phyloP scores from a whole-genome alignment of 2,113 vertebrate genomes.

The Corythoichthys haematopterus region DNA sequence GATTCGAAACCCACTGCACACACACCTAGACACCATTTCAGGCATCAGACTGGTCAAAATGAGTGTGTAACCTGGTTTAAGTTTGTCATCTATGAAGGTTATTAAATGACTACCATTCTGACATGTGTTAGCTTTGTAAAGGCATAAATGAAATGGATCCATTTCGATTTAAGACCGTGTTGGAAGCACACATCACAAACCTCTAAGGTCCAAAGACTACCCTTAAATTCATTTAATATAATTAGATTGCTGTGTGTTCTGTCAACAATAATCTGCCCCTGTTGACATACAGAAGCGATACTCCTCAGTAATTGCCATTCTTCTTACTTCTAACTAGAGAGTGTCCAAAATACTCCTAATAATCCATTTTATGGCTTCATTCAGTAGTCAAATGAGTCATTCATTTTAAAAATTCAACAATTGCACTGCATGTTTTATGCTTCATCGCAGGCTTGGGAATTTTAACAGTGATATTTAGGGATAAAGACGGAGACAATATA shows the following conservation, averaged over 20 bases:
- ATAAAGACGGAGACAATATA: neutral
- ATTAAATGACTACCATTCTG: too few species aligned
- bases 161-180: neutral
- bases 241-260: neutral
- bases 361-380: neutral
- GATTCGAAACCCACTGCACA: too few species aligned
- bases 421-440: neutral
- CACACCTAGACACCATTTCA: too few species aligned
- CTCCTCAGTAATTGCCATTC: neutral
- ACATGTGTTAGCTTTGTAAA: neutral
- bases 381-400: neutral
- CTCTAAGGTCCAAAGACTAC: neutral
- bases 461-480: neutral
- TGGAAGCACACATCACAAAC: neutral
- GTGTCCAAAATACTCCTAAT: neutral
- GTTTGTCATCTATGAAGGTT: too few species aligned
- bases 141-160: too few species aligned
- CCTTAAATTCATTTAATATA: neutral
- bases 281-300: neutral
- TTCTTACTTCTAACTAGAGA: neutral
- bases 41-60: too few species aligned
- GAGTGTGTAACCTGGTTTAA: too few species aligned
- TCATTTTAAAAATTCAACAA: neutral
- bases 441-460: neutral
- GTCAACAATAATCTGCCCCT: neutral